Conservation (phyloP, 2,888 invertebrate genomes). For the Mythimna vitellina region DNA sequence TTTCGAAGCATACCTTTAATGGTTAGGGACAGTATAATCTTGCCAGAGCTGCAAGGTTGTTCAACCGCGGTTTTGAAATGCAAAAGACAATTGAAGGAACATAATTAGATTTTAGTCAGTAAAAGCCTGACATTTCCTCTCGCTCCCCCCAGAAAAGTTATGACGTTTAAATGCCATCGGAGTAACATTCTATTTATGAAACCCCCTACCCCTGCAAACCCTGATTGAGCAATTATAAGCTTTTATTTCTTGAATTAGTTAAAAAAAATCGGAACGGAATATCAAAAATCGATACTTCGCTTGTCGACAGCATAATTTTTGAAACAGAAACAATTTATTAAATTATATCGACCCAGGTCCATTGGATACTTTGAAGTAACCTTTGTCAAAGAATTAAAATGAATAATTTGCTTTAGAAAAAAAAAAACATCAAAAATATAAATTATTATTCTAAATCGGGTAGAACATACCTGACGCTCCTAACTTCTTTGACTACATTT, state of each 20-base stretch:
- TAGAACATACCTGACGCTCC: constrained; percentile 92
- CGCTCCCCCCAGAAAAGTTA: too few species aligned
- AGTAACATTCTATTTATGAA: too few species aligned
- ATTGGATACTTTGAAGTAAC: neutral
- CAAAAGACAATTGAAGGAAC: too few species aligned
- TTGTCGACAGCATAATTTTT: neutral
- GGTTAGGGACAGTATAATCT: neutral
- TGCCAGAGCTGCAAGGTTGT: too few species aligned
- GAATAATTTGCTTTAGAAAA: neutral
- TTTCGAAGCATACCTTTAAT: neutral
- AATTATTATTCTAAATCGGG: neutral
- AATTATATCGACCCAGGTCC: neutral
- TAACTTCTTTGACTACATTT: constrained; percentile 94
- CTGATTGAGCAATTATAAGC: neutral
- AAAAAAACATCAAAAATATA: neutral
- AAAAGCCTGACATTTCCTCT: too few species aligned
- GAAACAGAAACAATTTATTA: neutral
- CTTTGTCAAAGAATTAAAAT: too few species aligned
- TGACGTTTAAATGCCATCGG: too few species aligned
- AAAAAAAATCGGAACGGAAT: neutral
- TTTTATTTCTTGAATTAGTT: neutral
- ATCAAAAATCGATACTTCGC: neutral
- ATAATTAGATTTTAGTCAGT: too few species aligned
- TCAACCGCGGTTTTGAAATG: too few species aligned
- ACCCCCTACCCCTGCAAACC: too few species aligned